Percentiles rank a stretch among this genome's conserved stretches.
phyloP scores from a whole-genome alignment of 2,888 invertebrate species.

The Parnassius apollo region DNA sequence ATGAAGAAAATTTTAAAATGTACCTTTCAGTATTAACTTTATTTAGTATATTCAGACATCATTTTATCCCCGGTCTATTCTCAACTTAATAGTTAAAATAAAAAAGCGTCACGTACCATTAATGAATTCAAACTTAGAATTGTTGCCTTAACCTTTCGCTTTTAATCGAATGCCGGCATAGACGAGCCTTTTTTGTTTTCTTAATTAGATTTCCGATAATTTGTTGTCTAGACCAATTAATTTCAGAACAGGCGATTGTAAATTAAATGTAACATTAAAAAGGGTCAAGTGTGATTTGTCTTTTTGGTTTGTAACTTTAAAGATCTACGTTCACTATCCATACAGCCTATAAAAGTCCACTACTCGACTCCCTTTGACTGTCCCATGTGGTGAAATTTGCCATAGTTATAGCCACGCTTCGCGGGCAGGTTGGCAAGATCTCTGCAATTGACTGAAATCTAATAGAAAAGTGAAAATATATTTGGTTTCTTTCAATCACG shows the following conservation, averaged over 20 bases:
- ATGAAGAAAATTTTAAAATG: not conserved
- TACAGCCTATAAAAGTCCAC: too few species aligned
- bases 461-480: too few species aligned
- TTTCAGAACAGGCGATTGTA: slow-evolving; percentile 21
- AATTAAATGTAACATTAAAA: too few species aligned
- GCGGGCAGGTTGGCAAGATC: too few species aligned
- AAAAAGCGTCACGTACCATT: slow-evolving; percentile 45
- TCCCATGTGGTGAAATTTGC: too few species aligned
- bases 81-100: slow-evolving; percentile 40
- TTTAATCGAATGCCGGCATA: slow-evolving; percentile 37
- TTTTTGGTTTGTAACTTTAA: too few species aligned
- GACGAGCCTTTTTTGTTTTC: slow-evolving; percentile 38
- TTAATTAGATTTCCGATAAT: slow-evolving; percentile 36
- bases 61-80: slow-evolving; percentile 29
- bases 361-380: too few species aligned
- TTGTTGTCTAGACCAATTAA: slow-evolving; percentile 38
- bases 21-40: not conserved
- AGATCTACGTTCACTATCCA: too few species aligned
- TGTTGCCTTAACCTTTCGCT: slow-evolving; percentile 31
- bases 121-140: slow-evolving; percentile 47
- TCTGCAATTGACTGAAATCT: too few species aligned
- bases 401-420: too few species aligned
- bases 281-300: too few species aligned
- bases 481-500: too few species aligned
- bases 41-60: not conserved